Percentiles rank a stretch among this genome's conserved stretches.
Evolutionary conservation across 1,140 invertebrate genomes (phyloP).

Genomic region (Eriosoma lanigerum): DNA sequence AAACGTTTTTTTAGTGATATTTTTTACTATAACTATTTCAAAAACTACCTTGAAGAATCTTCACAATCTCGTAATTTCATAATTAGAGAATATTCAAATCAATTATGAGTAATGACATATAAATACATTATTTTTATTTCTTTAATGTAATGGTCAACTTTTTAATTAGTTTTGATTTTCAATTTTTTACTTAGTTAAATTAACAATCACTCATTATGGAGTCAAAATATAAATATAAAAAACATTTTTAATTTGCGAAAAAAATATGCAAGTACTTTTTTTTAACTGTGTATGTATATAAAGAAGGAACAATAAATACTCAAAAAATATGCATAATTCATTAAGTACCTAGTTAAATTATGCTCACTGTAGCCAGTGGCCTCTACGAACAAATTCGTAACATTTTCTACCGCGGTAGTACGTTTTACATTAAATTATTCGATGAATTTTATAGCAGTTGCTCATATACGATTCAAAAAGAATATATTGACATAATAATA

Average conservation of each 20-base stretch:
- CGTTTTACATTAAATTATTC: conserved; percentile 19
- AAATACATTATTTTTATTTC: no score
- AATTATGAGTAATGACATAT: no score
- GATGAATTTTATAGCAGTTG: neutral
- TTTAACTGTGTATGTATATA: neutral
- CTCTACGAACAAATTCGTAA: conserved; percentile 4
- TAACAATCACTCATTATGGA: no score
- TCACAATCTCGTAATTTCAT: no score
- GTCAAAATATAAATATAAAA: neutral
- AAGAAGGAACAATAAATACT: neutral
- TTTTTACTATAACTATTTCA: no score
- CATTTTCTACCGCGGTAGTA: neutral
- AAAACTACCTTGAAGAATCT: no score
- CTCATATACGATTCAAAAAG: neutral
- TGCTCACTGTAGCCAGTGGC: neutral
- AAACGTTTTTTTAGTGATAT: no score
- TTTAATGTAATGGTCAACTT: no score
- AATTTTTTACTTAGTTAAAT: no score
- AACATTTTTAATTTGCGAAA: neutral
- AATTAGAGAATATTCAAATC: no score
- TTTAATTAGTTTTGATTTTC: no score
- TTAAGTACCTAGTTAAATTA: neutral
- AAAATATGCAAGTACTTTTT: neutral
- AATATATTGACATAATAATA: no score
- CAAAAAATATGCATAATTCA: neutral